Evolutionary conservation across 2,888 invertebrate species (phyloP).

Genomic region (Automeris io): DNA sequence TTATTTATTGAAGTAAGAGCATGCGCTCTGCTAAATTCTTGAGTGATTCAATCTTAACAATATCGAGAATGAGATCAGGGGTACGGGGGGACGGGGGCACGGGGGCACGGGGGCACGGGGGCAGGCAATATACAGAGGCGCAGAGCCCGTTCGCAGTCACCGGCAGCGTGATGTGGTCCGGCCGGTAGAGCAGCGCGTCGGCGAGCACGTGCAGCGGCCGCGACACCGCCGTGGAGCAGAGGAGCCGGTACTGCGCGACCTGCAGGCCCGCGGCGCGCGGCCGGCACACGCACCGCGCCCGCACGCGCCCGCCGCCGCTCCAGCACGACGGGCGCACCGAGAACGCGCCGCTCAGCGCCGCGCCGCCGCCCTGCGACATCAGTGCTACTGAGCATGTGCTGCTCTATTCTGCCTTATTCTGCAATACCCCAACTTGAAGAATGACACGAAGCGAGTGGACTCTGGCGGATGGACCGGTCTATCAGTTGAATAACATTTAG

Average conservation of each 20-base stretch:
- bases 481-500: too few species aligned
- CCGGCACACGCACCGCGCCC: conserved; percentile 34
- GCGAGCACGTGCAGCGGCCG: conserved; percentile 43
- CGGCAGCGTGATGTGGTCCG: conserved; percentile 38
- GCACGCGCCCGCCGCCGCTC: conserved; percentile 33
- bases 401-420: too few species aligned
- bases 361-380: conserved; percentile 26
- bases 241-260: conserved; percentile 28
- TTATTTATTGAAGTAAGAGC: too few species aligned
- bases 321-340: conserved; percentile 41
- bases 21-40: too few species aligned
- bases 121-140: not conserved
- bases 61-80: too few species aligned
- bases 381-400: too few species aligned
- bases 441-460: too few species aligned
- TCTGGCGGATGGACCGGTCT: too few species aligned
- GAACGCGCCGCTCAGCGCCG: conserved; percentile 33
- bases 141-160: conserved; percentile 16
- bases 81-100: too few species aligned
- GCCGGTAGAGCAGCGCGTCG: conserved; percentile 39
- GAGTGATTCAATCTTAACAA: too few species aligned
- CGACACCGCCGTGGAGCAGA: conserved; percentile 38
- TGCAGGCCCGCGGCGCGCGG: conserved; percentile 34
- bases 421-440: too few species aligned
- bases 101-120: too few species aligned